Conservation (phyloP, 2,113 vertebrate species). For the Morone chrysops region DNA sequence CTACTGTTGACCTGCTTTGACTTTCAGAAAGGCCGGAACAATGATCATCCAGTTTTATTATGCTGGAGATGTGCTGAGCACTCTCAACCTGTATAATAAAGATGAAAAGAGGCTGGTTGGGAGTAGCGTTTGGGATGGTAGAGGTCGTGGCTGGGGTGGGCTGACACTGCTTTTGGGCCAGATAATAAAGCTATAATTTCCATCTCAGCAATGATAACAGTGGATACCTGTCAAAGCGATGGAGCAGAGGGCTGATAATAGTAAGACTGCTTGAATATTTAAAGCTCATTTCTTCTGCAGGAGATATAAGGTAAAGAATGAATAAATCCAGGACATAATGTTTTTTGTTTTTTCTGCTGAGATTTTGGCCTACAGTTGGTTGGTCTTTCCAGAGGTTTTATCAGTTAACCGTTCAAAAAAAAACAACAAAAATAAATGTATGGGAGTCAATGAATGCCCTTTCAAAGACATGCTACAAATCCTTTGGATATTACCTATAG, state of each 20-base stretch:
- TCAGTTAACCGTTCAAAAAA: not conserved
- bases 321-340: slow-evolving; percentile 29
- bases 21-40: slow-evolving; percentile 17
- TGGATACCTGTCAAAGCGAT: slow-evolving; percentile 65
- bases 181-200: slow-evolving; percentile 80
- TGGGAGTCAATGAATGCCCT: not conserved
- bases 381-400: not conserved
- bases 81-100: slow-evolving; percentile 29
- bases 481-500: not conserved
- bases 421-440: not conserved
- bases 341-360: not conserved
- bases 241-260: slow-evolving; percentile 63
- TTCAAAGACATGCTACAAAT: not conserved
- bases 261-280: slow-evolving; percentile 72
- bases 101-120: slow-evolving; percentile 25
- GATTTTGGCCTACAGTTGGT: slow-evolving; percentile 12
- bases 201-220: slow-evolving; percentile 71
- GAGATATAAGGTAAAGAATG: slow-evolving; percentile 43
- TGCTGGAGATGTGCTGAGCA: slow-evolving; percentile 14
- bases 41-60: slow-evolving; percentile 22
- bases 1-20: slow-evolving; percentile 6
- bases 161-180: slow-evolving; percentile 70
- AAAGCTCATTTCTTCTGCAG: slow-evolving; percentile 51
- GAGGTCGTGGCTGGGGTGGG: slow-evolving; percentile 35
- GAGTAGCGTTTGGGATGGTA: slow-evolving; percentile 23